Base-by-base conservation (phyloP, 2,113 vertebrate genomes). In the Neodon shergylaensis region DNA sequence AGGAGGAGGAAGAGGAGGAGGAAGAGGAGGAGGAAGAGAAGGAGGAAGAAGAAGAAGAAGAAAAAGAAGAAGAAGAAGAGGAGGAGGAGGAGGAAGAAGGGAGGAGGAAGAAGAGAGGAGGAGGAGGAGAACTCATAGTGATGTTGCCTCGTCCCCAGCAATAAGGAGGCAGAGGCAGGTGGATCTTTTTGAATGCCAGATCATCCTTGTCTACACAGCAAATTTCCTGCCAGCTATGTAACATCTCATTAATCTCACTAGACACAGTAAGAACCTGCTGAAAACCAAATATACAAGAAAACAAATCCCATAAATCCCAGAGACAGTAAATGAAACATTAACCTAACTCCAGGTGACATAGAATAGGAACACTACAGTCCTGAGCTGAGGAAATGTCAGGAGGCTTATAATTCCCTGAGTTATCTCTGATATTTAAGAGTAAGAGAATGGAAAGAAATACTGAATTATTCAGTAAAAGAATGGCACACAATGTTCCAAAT, bases 371-470 rank as follows among this genome's bases (percentile, higher is more conserved):
- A 22, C 1, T 44, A 11, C 3, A 31, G 44, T 36, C 7, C 1
- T 42, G 3, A 8, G 22, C 8, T 5, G 8, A 33, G 4, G 1
- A n/a, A 87, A 36, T n/a, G 5, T 31, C 17, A 16, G 0, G 17
- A 74, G n/a, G 12, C 0, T 54, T 36, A 61, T 0, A 21, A 42
- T 79, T 78, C 17, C 33, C 0, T 74, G 36, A 36, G 63, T 58
- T 68, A 44, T 33, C 4, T 8, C 7, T 70, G 3, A 14, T n/a
- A 12, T 85, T 65, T 66, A 89, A 93, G 49, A 2, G 24, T 3
- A 13, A 65, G 1, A 72, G 1, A 76, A 31, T 24, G 24, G 1
- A 54, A 5, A 86, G 49, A 70, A 52, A 54, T 70, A 17, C 6
- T 65, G 47, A 8, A 76, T 72, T 83, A 42, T 21, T 93, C 3